phyloP scores from a whole-genome alignment of 2,888 invertebrate genomes.

The Spicauda simplicius region DNA sequence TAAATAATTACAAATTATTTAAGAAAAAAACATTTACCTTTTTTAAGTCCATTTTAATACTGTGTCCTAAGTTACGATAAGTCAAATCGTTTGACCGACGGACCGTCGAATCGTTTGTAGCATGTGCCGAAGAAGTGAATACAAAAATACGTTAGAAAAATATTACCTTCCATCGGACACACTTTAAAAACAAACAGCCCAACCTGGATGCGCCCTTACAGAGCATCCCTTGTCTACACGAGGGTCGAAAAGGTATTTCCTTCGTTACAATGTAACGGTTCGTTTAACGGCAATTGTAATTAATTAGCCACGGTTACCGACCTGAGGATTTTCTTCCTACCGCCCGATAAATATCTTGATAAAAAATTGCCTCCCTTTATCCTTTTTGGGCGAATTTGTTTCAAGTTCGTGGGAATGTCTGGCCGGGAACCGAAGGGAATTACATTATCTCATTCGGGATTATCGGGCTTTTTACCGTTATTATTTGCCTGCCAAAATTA shows the following conservation, averaged over 20 bases:
- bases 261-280: constrained; percentile 47
- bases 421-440: constrained; percentile 17
- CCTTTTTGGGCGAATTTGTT: constrained; percentile 31
- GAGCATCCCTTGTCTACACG: constrained; percentile 25
- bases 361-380: constrained; percentile 33
- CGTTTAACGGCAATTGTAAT: constrained; percentile 62
- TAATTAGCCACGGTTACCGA: constrained; percentile 55
- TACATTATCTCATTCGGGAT: constrained; percentile 28
- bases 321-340: constrained; percentile 46
- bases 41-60: too few relatives aligned
- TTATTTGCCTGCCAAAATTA: constrained; percentile 16
- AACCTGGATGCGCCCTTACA: constrained; percentile 14
- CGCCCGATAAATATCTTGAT: constrained; percentile 50
- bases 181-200: background rate
- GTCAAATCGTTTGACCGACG: too few relatives aligned
- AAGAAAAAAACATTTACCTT: too few relatives aligned
- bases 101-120: too few relatives aligned
- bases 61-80: too few relatives aligned
- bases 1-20: too few relatives aligned
- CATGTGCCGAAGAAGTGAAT: too few relatives aligned
- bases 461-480: constrained; percentile 21
- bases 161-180: too few relatives aligned
- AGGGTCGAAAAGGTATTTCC: constrained; percentile 28
- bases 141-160: too few relatives aligned
- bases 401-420: constrained; percentile 11